phyloP scores from a whole-genome alignment of 2,797 vertebrate species.

The Neomorphus geoffroyi region DNA sequence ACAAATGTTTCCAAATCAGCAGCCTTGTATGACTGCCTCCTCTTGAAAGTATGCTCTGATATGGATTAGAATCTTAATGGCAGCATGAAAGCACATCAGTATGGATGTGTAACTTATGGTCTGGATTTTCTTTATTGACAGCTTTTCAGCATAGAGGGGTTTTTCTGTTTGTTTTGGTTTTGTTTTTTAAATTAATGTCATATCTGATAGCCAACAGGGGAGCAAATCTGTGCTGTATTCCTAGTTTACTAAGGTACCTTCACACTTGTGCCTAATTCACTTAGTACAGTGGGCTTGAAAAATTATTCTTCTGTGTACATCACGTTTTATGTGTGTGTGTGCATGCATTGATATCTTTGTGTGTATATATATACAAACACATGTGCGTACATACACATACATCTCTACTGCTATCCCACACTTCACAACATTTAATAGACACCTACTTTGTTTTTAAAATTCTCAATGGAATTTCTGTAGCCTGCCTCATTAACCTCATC shows the following conservation, averaged over 20 bases:
- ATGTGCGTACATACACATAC: not conserved
- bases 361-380: not conserved
- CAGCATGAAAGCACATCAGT: constrained; percentile 18
- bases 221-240: not conserved
- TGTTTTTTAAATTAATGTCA: not conserved
- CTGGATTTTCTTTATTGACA: constrained; percentile 25
- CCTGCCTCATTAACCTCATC: not conserved
- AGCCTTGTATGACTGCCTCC: not conserved
- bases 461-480: not conserved
- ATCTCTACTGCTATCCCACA: not conserved
- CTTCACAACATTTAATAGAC: not conserved
- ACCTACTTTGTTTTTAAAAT: not conserved
- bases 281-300: not conserved
- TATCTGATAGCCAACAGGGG: not conserved
- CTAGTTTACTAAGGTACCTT: not conserved
- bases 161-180: not conserved
- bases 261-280: not conserved
- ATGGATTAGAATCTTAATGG: constrained; percentile 54
- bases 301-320: not conserved
- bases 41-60: constrained; percentile 23
- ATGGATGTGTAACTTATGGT: constrained; percentile 33
- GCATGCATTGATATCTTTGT: not conserved
- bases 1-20: constrained; percentile 37
- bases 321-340: not conserved
- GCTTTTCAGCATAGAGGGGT: not conserved